Percentiles rank a stretch among this genome's conserved stretches.
Conservation (phyloP, 2,113 vertebrate genomes). For the Chlorodrepanis virens region DNA sequence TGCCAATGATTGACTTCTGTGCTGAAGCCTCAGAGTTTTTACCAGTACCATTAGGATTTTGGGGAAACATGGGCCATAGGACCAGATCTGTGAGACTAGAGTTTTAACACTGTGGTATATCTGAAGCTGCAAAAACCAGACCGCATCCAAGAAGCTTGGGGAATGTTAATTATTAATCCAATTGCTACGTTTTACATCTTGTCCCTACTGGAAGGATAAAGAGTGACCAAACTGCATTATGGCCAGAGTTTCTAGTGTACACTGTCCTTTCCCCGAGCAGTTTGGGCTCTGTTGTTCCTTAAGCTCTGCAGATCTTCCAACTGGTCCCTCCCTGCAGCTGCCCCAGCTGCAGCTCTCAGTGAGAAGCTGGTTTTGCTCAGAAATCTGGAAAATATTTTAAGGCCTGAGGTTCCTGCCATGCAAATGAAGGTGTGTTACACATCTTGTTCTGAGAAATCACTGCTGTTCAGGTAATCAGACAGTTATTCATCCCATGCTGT, state of each 20-base stretch:
- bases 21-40: not conserved
- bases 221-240: not conserved
- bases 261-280: not conserved
- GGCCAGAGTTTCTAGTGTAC: not conserved
- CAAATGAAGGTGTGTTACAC: conserved; percentile 41
- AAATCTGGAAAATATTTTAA: conserved; percentile 36
- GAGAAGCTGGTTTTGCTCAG: not conserved
- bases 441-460: conserved; percentile 37
- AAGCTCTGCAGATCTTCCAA: not conserved
- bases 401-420: not conserved
- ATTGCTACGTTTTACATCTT: not conserved
- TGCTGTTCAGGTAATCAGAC: conserved; percentile 34
- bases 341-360: not conserved
- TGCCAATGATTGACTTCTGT: not conserved
- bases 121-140: not conserved
- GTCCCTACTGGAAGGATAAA: not conserved
- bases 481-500: conserved; percentile 19
- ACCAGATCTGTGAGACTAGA: not conserved
- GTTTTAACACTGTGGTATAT: not conserved
- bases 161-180: not conserved
- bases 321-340: not conserved
- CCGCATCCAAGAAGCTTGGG: not conserved
- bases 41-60: not conserved
- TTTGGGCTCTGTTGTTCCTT: not conserved
- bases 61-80: not conserved